phyloP scores from a whole-genome alignment of 2,797 vertebrate genomes.

The Cossypha dichroa region DNA sequence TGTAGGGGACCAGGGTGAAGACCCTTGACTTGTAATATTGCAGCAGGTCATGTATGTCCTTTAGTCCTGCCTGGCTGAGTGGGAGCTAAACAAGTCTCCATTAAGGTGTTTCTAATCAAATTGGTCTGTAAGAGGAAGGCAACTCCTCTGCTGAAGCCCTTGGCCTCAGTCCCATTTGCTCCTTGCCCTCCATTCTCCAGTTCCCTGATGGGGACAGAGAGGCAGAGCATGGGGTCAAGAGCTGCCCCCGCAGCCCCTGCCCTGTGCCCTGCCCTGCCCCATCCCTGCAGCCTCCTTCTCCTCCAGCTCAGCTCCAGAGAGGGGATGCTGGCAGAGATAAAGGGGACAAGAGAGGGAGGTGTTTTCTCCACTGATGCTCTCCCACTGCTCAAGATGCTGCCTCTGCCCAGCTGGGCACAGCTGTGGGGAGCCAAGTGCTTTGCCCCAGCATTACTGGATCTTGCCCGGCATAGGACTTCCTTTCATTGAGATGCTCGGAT shows the following conservation, averaged over 20 bases:
- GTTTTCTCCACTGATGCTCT: not conserved
- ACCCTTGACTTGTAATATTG: not conserved
- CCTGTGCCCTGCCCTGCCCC: not conserved
- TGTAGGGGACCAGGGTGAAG: not conserved
- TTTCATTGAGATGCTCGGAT: not conserved
- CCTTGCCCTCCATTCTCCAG: not conserved
- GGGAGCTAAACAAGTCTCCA: not conserved
- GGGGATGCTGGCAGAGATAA: not conserved
- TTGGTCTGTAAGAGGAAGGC: not conserved
- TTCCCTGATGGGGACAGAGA: not conserved
- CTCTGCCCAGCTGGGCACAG: not conserved
- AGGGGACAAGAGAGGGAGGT: not conserved
- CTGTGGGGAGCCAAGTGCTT: not conserved
- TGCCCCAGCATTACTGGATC: not conserved
- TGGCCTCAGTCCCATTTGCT: not conserved
- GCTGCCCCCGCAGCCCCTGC: not conserved
- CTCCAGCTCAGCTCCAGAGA: not conserved
- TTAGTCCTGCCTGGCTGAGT: not conserved
- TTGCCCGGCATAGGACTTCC: not conserved
- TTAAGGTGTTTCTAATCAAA: conserved; percentile 17
- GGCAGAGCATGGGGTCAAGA: not conserved
- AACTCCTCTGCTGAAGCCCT: not conserved
- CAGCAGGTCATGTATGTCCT: not conserved
- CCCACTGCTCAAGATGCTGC: not conserved
- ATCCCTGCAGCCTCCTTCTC: not conserved